phyloP scores from a whole-genome alignment of 2,113 vertebrate genomes.

The Hippotragus niger region DNA sequence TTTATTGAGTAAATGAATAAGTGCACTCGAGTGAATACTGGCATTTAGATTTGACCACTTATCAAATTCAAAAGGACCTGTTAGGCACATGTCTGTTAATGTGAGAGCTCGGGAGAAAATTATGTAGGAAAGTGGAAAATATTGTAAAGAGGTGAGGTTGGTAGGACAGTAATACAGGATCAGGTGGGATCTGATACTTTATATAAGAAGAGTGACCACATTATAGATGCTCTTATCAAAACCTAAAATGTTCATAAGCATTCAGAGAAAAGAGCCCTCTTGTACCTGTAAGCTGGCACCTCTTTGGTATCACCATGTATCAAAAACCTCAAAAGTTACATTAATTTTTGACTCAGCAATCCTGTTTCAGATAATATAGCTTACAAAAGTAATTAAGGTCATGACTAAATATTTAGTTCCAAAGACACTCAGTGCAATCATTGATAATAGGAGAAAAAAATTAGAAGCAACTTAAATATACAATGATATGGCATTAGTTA shows the following conservation, averaged over 20 bases:
- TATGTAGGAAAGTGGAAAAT: background rate
- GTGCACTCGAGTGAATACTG: background rate
- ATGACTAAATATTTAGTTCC: background rate
- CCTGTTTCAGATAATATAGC: background rate
- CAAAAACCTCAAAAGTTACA: background rate
- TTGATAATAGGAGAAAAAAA: background rate
- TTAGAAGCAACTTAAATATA: background rate
- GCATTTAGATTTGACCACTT: background rate
- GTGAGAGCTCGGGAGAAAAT: background rate
- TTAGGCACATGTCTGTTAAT: background rate
- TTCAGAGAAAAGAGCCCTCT: background rate
- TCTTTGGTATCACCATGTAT: background rate
- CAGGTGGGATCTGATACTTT: background rate
- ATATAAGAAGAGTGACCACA: background rate
- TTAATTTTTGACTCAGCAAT: background rate
- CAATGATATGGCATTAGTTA: background rate
- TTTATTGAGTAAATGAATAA: background rate
- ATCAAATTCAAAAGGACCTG: background rate
- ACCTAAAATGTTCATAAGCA: background rate
- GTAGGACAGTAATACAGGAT: background rate
- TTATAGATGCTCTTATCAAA: background rate
- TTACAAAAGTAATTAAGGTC: background rate
- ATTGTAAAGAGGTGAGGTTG: background rate
- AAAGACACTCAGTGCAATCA: background rate
- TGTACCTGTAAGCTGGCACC: background rate